Evolutionary conservation across 2,113 vertebrate species (phyloP), one percentile per base, ranked within the genome.

Genomic region (Trichechus manatus): DNA sequence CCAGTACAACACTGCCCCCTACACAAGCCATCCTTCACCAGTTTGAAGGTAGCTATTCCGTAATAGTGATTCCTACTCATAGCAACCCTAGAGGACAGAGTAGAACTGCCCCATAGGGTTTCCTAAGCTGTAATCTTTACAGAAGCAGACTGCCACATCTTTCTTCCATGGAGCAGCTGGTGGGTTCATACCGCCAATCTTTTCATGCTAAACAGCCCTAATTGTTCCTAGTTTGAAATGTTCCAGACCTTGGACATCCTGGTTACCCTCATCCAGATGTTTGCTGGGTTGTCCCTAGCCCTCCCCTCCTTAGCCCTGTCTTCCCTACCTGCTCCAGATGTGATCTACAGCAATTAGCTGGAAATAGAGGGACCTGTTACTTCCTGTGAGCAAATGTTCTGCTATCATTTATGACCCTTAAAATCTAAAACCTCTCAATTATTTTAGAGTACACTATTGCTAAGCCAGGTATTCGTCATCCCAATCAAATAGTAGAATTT

Each of bases 11-110:
- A 44, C 17, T 29, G 15, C 22, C 13, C 10, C 22, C 23, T 5
- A 1, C 25, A 3, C 17, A 4, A 4, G 9, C 78, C 31, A 1
- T 23, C 47, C 22, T 36, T 42, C 14, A 3, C 27, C 1, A 0
- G 10, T 14, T 44, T 7, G 39, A 61, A 61, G 50, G 25, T 20
- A 27, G 6, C 13, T n/a, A 19, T 78, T 5, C 63, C 36, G 39
- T 39, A 39, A 39, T 39, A 39, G 39, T 39, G 50, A 53, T 13
- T 53, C 9, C 13, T 8, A 53, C 50, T 53, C 50, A 53, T 13
- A 53, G 50, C 50, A 53, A 8, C 13, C 13, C 13, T 53, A 13
- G 8, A 53, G 50, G 13, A 53, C 50, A 56, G 53, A 56, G 53
- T 56, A 15, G 53, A 17, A 56, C 53, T 4, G 53, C 53, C 15